Base-by-base conservation (phyloP, 2,888 invertebrate species). In the Metopia argyrocephala region DNA sequence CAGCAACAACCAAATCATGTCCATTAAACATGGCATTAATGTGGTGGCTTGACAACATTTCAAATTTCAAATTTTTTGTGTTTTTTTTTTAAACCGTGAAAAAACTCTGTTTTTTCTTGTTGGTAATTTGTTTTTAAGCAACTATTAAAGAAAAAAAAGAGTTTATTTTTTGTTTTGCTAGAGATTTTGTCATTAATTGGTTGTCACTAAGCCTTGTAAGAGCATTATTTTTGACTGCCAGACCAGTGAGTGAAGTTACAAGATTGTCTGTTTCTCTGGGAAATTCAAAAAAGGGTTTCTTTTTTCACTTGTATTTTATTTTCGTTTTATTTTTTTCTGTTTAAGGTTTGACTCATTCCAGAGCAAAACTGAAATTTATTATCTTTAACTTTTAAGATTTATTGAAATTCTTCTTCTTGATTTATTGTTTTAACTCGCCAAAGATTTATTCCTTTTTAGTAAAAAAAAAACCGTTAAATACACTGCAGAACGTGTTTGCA, bases 31-130 rank as follows among this genome's bases (percentile, higher is more conserved):
- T 65, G 69, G 65, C 50, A 27, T 69, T 78, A 81, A 78, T 74
- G 66, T 75, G 65, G 50, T 75, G 70, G 78, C 69, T 70, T 74
- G 74, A 78, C 81, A 81, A 74, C 54, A 66, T 81, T 78, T 81
- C 59, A 81, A 62, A 73, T 52, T 31, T 9, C 1, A 50, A 1
- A 50, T 23, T 31, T 31, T 31, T 31, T 20, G 5, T 61, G 6
- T 54, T 25, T 25, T 50, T 50, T 50, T 50, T 18, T 18, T 18
- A 15, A 38, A 38, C 38, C 38, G 38, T 38, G 38, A 38, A 38
- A 48, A 48, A 48, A 18, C 18, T 48, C 18, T 20, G 18, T 48
- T 7, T 48, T 23, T 3, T n/a, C 5, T 59, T 69, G 62, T 48
- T 65, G 74, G 59, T 81, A 78, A 81, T 81, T 78, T 74, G 69